Percentiles rank a stretch among this genome's conserved stretches.
phyloP scores from a whole-genome alignment of 2,797 vertebrate species.

The Anguilla marmorata region DNA sequence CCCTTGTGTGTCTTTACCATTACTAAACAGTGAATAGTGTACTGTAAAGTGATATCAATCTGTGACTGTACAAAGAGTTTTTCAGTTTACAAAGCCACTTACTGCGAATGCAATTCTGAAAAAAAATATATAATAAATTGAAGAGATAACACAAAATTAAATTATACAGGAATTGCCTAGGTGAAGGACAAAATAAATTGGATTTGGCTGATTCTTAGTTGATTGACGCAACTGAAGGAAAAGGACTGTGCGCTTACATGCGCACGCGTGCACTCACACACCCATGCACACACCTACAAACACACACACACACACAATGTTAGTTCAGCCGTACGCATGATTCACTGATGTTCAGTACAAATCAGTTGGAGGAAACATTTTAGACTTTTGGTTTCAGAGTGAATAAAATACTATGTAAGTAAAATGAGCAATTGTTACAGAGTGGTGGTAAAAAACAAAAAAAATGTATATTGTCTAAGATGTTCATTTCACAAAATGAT shows the following conservation, averaged over 20 bases:
- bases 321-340: not conserved
- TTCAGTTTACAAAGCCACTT: constrained; percentile 37
- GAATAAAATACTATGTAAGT: no score
- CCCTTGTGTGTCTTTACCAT: not conserved
- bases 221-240: constrained; percentile 49
- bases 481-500: not conserved
- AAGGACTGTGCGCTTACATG: constrained; percentile 29
- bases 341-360: not conserved
- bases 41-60: constrained; percentile 1
- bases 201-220: constrained; percentile 57
- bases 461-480: no score
- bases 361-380: not conserved
- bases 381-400: not conserved
- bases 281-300: constrained; percentile 19
- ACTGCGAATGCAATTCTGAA: constrained; percentile 49
- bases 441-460: no score
- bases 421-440: no score
- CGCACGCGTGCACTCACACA: constrained; percentile 9
- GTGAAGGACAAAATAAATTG: constrained; percentile 65
- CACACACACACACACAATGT: constrained; percentile 15
- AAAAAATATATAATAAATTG: constrained; percentile 39
- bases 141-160: constrained; percentile 56
- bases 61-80: constrained; percentile 41
- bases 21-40: not conserved
- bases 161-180: constrained; percentile 58